Percentiles rank a stretch among this genome's conserved stretches.
Evolutionary conservation across 2,888 invertebrate genomes (phyloP).

Genomic region (Drosophila bunnanda): DNA sequence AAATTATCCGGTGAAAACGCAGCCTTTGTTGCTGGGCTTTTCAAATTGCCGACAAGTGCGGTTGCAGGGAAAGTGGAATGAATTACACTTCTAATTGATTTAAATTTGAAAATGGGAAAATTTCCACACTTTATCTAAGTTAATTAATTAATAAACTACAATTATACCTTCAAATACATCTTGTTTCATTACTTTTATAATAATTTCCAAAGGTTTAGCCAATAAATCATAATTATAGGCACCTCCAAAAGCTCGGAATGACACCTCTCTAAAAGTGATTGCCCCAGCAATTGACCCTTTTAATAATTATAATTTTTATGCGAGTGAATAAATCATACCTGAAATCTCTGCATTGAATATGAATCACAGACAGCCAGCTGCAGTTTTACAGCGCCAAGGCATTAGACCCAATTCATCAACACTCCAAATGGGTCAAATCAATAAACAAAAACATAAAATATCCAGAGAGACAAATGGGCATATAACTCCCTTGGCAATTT

Average conservation of each 20-base stretch:
- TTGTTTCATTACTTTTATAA: too few species aligned
- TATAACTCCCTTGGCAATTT: constrained; percentile 56
- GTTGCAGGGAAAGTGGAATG: constrained; percentile 9
- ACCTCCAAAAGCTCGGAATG: constrained; percentile 1
- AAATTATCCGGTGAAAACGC: constrained; percentile 28
- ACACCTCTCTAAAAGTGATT: constrained; percentile 18
- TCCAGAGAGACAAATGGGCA: constrained; percentile 16
- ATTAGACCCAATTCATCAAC: constrained; percentile 26
- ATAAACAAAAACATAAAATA: constrained; percentile 63
- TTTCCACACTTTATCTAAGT: not conserved
- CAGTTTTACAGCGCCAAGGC: not conserved
- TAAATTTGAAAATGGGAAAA: not conserved
- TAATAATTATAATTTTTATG: constrained; percentile 1
- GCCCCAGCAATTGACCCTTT: constrained; percentile 15
- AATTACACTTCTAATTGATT: not conserved
- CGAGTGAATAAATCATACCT: constrained; percentile 7
- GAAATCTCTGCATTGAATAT: constrained; percentile 9
- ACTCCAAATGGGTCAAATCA: constrained; percentile 67
- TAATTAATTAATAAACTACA: not conserved
- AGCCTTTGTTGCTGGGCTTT: constrained; percentile 24
- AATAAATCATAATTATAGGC: constrained; percentile 9
- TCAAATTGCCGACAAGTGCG: constrained; percentile 21
- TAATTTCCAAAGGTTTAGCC: not conserved
- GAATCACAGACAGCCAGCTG: constrained; percentile 9
- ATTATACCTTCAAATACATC: too few species aligned